Percentiles rank a stretch among this genome's conserved stretches.
Conservation (phyloP, 2,888 invertebrate genomes). For the Nowickia ferox region DNA sequence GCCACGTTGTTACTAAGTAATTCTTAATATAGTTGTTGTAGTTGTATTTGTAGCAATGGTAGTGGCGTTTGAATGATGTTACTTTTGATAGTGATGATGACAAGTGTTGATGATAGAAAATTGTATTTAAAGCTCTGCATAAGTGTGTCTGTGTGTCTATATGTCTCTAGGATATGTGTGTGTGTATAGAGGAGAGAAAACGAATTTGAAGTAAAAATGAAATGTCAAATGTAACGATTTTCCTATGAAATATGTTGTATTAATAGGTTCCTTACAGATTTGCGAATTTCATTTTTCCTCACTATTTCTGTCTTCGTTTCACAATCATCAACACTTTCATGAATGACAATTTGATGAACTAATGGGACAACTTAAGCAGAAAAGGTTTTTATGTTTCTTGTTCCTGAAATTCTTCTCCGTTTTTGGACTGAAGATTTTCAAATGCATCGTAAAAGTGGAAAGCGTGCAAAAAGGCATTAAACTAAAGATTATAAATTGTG, state of each 20-base stretch:
- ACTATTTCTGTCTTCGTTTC: conserved; percentile 28
- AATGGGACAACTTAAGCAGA: conserved; percentile 68
- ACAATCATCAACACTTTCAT: conserved; percentile 47
- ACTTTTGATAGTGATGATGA: conserved; percentile 70
- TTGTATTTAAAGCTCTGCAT: conserved; percentile 66
- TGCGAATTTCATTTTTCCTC: conserved; percentile 2
- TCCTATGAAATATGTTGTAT: conserved; percentile 66
- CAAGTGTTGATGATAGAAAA: conserved; percentile 72
- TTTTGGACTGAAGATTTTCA: conserved; percentile 45
- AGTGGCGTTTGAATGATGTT: conserved; percentile 69
- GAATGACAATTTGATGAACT: conserved; percentile 72
- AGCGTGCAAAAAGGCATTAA: conserved; percentile 11
- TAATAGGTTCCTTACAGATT: conserved; percentile 68
- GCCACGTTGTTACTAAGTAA: conserved; percentile 40
- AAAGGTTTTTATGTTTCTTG: conserved; percentile 26
- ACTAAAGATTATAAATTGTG: conserved; percentile 31
- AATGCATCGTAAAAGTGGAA: conserved; percentile 10
- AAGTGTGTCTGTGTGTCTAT: conserved; percentile 46
- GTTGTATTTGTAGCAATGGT: conserved; percentile 46
- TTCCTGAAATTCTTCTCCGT: conserved; percentile 17
- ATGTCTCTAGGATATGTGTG: background rate
- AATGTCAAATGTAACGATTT: conserved; percentile 70
- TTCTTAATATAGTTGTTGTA: conserved; percentile 36
- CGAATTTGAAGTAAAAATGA: conserved; percentile 58
- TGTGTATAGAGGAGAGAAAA: conserved; percentile 16